These are phyloP conservation scores for Neostethus bicornis DNA, from an alignment of 2,797 vertebrate species.

Conservation along the genomic window DNA sequence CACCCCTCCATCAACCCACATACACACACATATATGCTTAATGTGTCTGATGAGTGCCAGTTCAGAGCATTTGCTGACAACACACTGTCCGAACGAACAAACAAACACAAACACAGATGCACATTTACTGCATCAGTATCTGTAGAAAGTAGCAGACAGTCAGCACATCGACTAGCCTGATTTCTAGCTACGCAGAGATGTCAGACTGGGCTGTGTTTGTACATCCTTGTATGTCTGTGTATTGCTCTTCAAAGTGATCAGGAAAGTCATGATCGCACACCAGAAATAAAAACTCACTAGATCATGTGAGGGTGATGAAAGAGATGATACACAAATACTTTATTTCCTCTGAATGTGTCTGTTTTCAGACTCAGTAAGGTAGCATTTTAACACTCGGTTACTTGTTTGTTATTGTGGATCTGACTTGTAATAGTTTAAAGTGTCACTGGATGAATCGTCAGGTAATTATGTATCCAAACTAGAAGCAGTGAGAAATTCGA, in stretches of 20 bases:
- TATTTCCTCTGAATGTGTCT: background rate
- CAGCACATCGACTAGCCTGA: slow-evolving; percentile 14
- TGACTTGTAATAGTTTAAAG: background rate
- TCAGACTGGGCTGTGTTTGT: slow-evolving; percentile 9
- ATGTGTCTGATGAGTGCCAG: slow-evolving; percentile 51
- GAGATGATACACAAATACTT: background rate
- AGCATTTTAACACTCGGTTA: background rate
- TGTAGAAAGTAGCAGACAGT: slow-evolving; percentile 27
- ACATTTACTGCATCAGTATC: slow-evolving; percentile 9
- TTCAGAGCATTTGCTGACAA: slow-evolving; percentile 68
- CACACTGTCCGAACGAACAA: slow-evolving; percentile 33
- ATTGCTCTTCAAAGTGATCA: slow-evolving; percentile 12
- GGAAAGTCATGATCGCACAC: slow-evolving; percentile 1
- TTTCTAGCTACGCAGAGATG: slow-evolving; percentile 27
- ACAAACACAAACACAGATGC: slow-evolving; percentile 3
- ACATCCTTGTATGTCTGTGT: background rate
- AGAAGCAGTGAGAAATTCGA: background rate
- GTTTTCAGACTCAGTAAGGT: background rate
- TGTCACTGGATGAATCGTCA: background rate
- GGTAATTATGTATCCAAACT: background rate
- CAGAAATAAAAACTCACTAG: background rate
- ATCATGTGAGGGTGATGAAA: background rate
- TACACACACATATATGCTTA: slow-evolving; percentile 34
- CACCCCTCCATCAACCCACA: slow-evolving; percentile 46
- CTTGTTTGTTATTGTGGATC: background rate